These are phyloP conservation scores for Allacma fusca DNA, from an alignment of 2,888 invertebrate genomes.

Conservation along the genomic window DNA sequence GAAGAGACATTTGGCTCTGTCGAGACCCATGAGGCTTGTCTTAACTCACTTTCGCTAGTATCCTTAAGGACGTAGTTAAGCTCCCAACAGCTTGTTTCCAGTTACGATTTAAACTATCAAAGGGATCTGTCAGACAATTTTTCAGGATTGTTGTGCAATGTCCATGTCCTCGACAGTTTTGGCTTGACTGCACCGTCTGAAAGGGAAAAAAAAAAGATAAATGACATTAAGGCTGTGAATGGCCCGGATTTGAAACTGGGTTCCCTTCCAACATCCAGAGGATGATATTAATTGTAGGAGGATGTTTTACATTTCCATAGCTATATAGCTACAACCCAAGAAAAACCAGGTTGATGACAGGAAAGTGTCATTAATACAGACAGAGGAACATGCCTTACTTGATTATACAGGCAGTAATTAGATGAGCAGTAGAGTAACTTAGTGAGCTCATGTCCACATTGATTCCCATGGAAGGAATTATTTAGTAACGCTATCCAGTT, in stretches of 20 bases:
- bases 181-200: constrained; percentile 30
- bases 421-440: constrained; percentile 36
- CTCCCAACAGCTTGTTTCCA: constrained; percentile 42
- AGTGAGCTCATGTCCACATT: constrained; percentile 33
- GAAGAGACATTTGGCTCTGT: background rate
- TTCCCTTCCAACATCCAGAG: too few relatives aligned
- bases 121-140: constrained; percentile 36
- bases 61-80: constrained; percentile 27
- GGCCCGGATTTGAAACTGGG: too few relatives aligned
- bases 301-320: too few relatives aligned
- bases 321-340: too few relatives aligned
- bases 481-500: constrained; percentile 34
- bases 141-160: constrained; percentile 26
- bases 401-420: constrained; percentile 35
- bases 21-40: too few relatives aligned
- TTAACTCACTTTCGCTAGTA: constrained; percentile 37
- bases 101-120: constrained; percentile 27
- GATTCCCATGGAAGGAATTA: constrained; percentile 33
- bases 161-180: constrained; percentile 31
- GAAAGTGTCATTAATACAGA: too few relatives aligned
- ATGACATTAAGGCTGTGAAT: background rate
- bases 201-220: background rate
- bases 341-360: too few relatives aligned
- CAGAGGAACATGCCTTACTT: constrained; percentile 9
- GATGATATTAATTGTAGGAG: too few relatives aligned